Evolutionary conservation across 2,888 invertebrate species (phyloP), one percentile per base, ranked within the genome.

Genomic region (Hylaea fasciaria): DNA sequence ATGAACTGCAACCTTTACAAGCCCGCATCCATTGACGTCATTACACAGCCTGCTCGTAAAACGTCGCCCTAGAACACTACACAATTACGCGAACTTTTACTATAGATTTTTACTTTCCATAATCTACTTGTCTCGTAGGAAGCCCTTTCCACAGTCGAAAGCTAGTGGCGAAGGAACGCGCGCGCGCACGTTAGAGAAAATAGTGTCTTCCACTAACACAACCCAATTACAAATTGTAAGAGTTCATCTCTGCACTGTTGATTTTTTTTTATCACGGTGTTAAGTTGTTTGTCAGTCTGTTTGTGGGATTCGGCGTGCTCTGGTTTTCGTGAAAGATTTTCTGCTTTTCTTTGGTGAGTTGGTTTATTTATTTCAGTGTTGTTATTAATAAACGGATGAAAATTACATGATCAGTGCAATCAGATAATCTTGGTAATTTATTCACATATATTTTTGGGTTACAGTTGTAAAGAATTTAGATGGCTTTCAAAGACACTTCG

Each of bases 121-220:
- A n/a, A n/a, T n/a, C 69, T 67, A 68, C 69, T 70, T 71, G 74
- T 72, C 75, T 71, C 72, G 68, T 69, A 73, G 73, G 71, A 66
- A 80, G 85, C 87, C 87, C 88, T 87, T 88, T 84, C 83, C 80
- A 80, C 83, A 82, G 85, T 86, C 74, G 78, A 78, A 81, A 81
- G 80, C 78, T 75, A 77, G 66, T 68, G 51, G 49, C 39, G 28
- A 44, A 65, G 58, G 68, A 70, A 68, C 62, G 73, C 65, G 72
- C 75, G 77, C 72, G 73, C 71, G 70, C 72, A 40, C 43, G 2
- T 63, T 64, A 62, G 58, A 70, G 72, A 69, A 76, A 76, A 75
- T 56, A 65, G 39, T 43, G 22, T 22, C 40, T 28, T 14, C 28
- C 7, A 28, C 4, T 28, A 5, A 28, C 28, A n/a, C n/a, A n/a